Percentiles rank a stretch among this genome's conserved stretches.
These are phyloP conservation scores for Rhynchophorus ferrugineus DNA, from an alignment of 1,140 invertebrate species.

Conservation along the genomic window DNA sequence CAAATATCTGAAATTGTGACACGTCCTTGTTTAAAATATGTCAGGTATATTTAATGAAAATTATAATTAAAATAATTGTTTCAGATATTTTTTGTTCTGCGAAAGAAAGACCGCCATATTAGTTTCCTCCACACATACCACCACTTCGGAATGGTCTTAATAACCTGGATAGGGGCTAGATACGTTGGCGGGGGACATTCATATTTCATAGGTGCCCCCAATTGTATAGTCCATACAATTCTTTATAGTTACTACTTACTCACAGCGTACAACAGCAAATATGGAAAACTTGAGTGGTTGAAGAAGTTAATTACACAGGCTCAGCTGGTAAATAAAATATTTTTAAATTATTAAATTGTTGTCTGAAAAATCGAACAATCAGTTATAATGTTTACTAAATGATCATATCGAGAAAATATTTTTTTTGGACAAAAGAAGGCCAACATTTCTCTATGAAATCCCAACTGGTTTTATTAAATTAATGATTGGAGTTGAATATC, in stretches of 20 bases:
- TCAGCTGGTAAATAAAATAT: constrained; percentile 53
- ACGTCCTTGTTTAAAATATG: too few species aligned
- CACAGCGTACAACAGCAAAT: constrained; percentile 54
- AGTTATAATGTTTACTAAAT: too few species aligned
- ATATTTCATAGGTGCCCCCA: constrained; percentile 55
- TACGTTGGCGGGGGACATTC: constrained; percentile 57
- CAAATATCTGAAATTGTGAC: too few species aligned
- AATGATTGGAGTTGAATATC: too few species aligned
- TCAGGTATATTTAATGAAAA: too few species aligned
- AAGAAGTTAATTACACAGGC: constrained; percentile 69
- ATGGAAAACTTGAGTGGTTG: constrained; percentile 59
- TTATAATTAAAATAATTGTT: constrained; percentile 1
- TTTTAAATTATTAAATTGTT: too few species aligned
- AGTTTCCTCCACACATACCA: constrained; percentile 85
- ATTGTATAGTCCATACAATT: constrained; percentile 66
- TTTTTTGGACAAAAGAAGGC: too few species aligned
- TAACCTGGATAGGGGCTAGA: constrained; percentile 56
- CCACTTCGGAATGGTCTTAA: constrained; percentile 67
- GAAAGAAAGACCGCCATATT: constrained; percentile 78
- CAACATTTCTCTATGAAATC: too few species aligned
- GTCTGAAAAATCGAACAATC: too few species aligned
- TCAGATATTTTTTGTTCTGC: constrained; percentile 77
- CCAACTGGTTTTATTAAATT: too few species aligned
- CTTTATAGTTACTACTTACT: constrained; percentile 79
- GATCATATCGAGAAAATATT: too few species aligned